phyloP scores from a whole-genome alignment of 2,888 invertebrate species.

The Hydriomena furcata region DNA sequence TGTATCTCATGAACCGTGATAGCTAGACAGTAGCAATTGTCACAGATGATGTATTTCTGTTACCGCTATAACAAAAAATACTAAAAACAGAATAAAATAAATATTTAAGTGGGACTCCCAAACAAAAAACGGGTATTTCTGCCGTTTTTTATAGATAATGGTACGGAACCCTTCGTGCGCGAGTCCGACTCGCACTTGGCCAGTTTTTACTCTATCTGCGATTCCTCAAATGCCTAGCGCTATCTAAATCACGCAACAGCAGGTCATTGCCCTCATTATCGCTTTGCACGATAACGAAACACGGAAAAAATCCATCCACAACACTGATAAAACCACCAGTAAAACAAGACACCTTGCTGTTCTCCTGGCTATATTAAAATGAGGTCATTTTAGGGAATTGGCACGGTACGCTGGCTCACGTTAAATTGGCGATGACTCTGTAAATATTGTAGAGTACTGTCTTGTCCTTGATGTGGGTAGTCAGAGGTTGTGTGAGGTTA shows the following conservation, averaged over 20 bases:
- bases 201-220: slow-evolving; percentile 32
- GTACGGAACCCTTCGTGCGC: too few relatives aligned
- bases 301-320: slow-evolving; percentile 73
- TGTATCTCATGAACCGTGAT: too few relatives aligned
- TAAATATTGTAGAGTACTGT: slow-evolving; percentile 24
- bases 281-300: slow-evolving; percentile 69
- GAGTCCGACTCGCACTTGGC: too few relatives aligned
- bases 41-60: too few relatives aligned
- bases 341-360: slow-evolving; percentile 45
- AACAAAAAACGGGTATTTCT: too few relatives aligned
- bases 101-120: too few relatives aligned
- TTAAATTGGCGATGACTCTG: slow-evolving; percentile 41
- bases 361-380: slow-evolving; percentile 28
- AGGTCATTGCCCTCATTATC: slow-evolving; percentile 74
- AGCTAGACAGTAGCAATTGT: too few relatives aligned
- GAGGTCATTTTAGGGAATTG: slow-evolving; percentile 35
- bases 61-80: too few relatives aligned
- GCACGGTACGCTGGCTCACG: slow-evolving; percentile 37
- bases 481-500: slow-evolving; percentile 49
- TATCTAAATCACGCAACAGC: slow-evolving; percentile 65
- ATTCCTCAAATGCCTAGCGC: slow-evolving; percentile 38
- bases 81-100: too few relatives aligned
- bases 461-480: slow-evolving; percentile 52
- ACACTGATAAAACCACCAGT: slow-evolving; percentile 60
- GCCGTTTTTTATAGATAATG: too few relatives aligned